Evolutionary conservation across 2,797 vertebrate genomes (phyloP), one percentile per base, ranked within the genome.

Genomic region (Mionectes olivaceus): DNA sequence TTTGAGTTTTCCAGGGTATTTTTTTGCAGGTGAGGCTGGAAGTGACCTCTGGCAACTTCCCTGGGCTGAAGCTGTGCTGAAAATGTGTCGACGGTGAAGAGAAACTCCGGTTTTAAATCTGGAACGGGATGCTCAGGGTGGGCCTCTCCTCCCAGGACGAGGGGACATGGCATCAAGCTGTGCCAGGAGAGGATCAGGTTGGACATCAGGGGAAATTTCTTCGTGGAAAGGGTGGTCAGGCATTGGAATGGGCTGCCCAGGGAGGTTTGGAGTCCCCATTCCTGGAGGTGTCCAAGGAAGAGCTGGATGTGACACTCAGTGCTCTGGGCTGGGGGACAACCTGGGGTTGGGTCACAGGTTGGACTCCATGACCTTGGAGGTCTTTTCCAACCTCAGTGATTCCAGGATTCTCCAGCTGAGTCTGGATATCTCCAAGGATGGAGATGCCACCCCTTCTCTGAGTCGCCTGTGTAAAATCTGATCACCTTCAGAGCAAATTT

Each of bases 291-390:
- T 25, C 50, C 5, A 13, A 64, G 28, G 49, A 82, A 49, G 0
- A 1, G 0, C 47, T 35, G 47, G 49, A 56, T 1, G 13, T 37
- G 43, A 13, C 56, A n/a, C 6, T 43, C 17, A 4, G 73, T 3
- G 35, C 46, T 49, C 47, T 25, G 32, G 35, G 7, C 47, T 75
- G 35, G 41, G 61, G 9, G 49, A 76, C 4, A 44, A 69, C 5
- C 19, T 76, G 24, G 32, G 49, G 25, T 15, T 52, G 7, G 3
- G 24, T 12, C 56, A 61, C 9, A 44, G 49, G 13, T 21, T 0
- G 0, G 56, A 55, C 25, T 49, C 2, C 0, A 3, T 0, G 0
- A 2, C 30, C 64, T 10, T 39, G 50, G 37, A 33, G 5, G 14
- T 50, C 28, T 77, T 83, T 77, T 57, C 37, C 64, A 50, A 5